Percentiles rank a stretch among this genome's conserved stretches.
phyloP scores from a whole-genome alignment of 2,888 invertebrate genomes.

The Ophion ellenae region DNA sequence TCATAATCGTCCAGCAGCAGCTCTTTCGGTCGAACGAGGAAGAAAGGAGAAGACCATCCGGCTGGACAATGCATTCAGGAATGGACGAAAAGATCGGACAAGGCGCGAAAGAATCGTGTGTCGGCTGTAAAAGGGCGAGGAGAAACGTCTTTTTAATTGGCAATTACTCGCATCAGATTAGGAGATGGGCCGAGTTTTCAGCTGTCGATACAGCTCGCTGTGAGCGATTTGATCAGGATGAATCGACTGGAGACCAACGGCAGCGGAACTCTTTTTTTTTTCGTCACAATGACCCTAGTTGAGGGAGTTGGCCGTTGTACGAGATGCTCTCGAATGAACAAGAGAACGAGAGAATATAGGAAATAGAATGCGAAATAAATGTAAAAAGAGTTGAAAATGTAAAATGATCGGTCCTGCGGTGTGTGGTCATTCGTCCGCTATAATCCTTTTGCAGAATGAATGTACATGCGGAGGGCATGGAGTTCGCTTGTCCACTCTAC shows the following conservation, averaged over 20 bases:
- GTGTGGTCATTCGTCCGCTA: slow-evolving; percentile 8
- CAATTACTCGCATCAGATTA: slow-evolving; percentile 81
- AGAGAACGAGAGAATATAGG: background rate
- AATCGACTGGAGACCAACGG: slow-evolving; percentile 31
- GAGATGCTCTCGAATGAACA: slow-evolving; percentile 34
- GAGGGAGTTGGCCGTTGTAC: background rate
- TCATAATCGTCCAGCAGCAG: slow-evolving; percentile 47
- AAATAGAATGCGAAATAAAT: slow-evolving; percentile 47
- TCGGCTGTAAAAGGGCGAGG: slow-evolving; percentile 63
- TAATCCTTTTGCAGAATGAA: slow-evolving; percentile 42
- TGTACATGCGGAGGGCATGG: background rate
- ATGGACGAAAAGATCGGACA: slow-evolving; percentile 23
- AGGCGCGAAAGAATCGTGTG: slow-evolving; percentile 41
- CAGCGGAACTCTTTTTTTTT: slow-evolving; percentile 25
- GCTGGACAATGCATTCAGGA: slow-evolving; percentile 1
- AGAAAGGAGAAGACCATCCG: slow-evolving; percentile 17
- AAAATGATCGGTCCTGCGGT: slow-evolving; percentile 44
- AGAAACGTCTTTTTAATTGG: slow-evolving; percentile 82
- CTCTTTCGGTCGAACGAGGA: slow-evolving; percentile 19
- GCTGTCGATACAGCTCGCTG: slow-evolving; percentile 74
- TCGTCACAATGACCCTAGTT: slow-evolving; percentile 31
- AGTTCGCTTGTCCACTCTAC: slow-evolving; percentile 43
- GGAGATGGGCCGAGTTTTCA: slow-evolving; percentile 72
- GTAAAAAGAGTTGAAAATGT: slow-evolving; percentile 48
- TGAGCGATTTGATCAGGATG: slow-evolving; percentile 34